A percentile compares a stretch with the other conserved stretches of the same genome.
These are phyloP conservation scores for Apis dorsata DNA, from an alignment of 1,140 invertebrate species.

Conservation along the genomic window DNA sequence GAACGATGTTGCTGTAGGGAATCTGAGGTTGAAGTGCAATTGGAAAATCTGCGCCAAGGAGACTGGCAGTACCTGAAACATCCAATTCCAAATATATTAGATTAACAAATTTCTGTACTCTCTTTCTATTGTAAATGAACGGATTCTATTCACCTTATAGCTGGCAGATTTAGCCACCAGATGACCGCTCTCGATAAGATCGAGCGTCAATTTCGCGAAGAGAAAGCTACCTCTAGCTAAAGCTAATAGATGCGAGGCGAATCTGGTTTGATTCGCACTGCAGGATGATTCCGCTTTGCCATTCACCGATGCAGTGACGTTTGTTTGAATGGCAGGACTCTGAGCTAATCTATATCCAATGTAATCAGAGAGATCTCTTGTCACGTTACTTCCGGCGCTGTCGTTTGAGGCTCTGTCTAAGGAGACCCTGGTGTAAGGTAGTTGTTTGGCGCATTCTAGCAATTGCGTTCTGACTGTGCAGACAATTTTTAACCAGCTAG, in stretches of 20 bases:
- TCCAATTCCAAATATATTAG: background rate
- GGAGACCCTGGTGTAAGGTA: conserved; percentile 89
- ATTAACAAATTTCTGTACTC: background rate
- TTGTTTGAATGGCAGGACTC: conserved; percentile 89
- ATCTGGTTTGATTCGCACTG: conserved; percentile 86
- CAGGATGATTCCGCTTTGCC: conserved; percentile 83
- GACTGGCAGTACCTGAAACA: conserved; percentile 87
- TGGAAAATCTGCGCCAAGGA: conserved; percentile 95
- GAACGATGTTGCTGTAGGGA: conserved; percentile 93
- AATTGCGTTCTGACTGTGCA: conserved; percentile 93
- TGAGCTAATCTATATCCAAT: conserved; percentile 90
- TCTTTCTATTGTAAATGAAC: background rate
- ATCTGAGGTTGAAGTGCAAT: conserved; percentile 95
- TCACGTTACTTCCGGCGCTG: conserved; percentile 79
- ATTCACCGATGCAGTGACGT: conserved; percentile 87
- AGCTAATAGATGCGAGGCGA: conserved; percentile 91
- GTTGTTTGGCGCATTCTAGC: conserved; percentile 89
- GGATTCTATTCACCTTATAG: conserved; percentile 86
- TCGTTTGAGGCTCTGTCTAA: conserved; percentile 86
- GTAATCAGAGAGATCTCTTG: conserved; percentile 93
- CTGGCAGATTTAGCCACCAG: conserved; percentile 95
- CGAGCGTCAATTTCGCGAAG: conserved; percentile 94
- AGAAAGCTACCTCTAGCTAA: conserved; percentile 94
- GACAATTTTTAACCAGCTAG: conserved; percentile 94
- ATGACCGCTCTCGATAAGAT: conserved; percentile 95